These are phyloP conservation scores for Chaunax sp. DNA, from an alignment of 2,797 vertebrate species.

Conservation along the genomic window DNA sequence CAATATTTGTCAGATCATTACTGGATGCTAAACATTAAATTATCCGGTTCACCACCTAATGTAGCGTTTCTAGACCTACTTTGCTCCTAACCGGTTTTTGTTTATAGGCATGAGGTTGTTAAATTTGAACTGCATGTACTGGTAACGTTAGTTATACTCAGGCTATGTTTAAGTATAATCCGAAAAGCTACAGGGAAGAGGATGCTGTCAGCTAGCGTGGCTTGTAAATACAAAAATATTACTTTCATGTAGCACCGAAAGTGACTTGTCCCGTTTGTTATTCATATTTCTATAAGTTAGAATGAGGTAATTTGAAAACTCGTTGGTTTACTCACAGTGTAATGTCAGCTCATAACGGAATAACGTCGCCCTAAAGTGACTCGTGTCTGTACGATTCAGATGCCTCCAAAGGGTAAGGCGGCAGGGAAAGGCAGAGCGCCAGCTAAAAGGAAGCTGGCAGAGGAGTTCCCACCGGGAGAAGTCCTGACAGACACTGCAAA, in stretches of 20 bases:
- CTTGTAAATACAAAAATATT: background rate
- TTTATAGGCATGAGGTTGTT: too few species aligned
- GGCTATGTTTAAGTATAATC: too few species aligned
- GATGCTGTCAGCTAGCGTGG: background rate
- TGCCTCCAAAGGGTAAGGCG: slow-evolving; percentile 87
- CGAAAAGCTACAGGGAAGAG: too few species aligned
- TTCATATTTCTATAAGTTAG: too few species aligned
- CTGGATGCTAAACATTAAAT: too few species aligned
- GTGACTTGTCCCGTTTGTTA: too few species aligned
- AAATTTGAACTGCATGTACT: too few species aligned
- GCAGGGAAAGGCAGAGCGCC: slow-evolving; percentile 84
- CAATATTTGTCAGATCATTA: background rate
- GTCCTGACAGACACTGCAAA: slow-evolving; percentile 88
- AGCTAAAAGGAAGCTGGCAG: slow-evolving; percentile 90
- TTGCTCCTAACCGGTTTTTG: background rate
- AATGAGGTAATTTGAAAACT: background rate
- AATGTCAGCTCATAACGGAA: background rate
- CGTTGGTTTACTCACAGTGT: background rate
- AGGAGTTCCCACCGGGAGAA: slow-evolving; percentile 90
- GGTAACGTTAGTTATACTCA: too few species aligned
- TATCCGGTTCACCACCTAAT: background rate
- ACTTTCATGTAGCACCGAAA: background rate
- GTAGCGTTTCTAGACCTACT: too few species aligned
- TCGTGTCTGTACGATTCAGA: slow-evolving; percentile 65
- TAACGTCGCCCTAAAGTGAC: background rate